Evolutionary conservation across 2,797 vertebrate species (phyloP).

Genomic region (Crenuchus spilurus): DNA sequence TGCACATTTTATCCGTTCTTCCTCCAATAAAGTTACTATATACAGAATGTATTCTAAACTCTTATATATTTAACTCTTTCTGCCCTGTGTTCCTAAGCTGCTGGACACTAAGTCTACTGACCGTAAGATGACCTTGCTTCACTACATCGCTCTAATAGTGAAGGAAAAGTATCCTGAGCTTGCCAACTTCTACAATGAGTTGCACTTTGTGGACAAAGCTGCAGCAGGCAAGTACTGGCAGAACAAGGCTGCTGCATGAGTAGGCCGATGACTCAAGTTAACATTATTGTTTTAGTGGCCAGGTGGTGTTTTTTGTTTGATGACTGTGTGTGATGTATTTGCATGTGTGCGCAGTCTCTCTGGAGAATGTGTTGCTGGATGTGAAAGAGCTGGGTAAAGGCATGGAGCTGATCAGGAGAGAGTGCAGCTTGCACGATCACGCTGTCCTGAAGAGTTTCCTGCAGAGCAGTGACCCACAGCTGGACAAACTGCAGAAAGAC

Average conservation of each 20-base stretch:
- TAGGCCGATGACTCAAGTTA: not conserved
- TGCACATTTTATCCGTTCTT: too few species aligned
- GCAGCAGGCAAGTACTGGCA: slow-evolving; percentile 83
- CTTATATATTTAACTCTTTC: not conserved
- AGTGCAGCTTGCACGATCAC: slow-evolving; percentile 91
- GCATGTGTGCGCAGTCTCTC: slow-evolving; percentile 81
- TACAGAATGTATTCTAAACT: too few species aligned
- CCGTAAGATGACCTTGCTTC: slow-evolving; percentile 93
- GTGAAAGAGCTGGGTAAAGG: slow-evolving; percentile 94
- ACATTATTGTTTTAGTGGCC: not conserved
- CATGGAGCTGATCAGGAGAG: slow-evolving; percentile 92
- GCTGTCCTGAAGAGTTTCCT: slow-evolving; percentile 89
- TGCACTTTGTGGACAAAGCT: slow-evolving; percentile 96
- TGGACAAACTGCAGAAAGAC: slow-evolving; percentile 93
- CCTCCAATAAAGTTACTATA: too few species aligned
- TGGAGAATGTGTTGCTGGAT: slow-evolving; percentile 95
- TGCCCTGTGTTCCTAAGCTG: slow-evolving; percentile 74
- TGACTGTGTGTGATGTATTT: not conserved
- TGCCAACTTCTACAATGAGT: slow-evolving; percentile 90
- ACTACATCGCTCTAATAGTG: slow-evolving; percentile 94
- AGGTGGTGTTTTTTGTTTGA: not conserved
- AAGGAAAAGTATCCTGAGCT: slow-evolving; percentile 94
- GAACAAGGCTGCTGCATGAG: not conserved
- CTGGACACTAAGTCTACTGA: slow-evolving; percentile 97
- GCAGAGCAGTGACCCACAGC: slow-evolving; percentile 81